Conservation (phyloP, 2,888 invertebrate genomes). For the Caenorhabditis zanzibari region DNA sequence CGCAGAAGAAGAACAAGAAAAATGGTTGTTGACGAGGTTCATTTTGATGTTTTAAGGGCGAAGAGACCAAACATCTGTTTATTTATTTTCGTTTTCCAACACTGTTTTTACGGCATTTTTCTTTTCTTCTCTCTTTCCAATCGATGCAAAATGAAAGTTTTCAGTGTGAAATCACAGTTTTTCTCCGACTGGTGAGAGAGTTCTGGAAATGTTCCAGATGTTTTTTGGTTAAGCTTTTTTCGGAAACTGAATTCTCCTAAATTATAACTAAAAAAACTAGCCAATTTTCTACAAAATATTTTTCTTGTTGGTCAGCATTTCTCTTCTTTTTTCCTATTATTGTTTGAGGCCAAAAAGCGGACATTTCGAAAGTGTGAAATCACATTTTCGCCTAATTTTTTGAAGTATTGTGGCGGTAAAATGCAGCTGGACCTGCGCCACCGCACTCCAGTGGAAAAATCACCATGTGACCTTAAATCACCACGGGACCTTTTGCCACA, state of each 20-base stretch:
- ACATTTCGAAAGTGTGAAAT: neutral
- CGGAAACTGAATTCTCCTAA: neutral
- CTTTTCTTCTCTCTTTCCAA: neutral
- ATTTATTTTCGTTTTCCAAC: constrained; percentile 18
- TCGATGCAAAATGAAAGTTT: neutral
- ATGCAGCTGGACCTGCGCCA: too few species aligned
- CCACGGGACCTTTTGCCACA: too few species aligned
- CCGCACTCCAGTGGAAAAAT: too few species aligned
- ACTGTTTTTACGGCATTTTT: constrained; percentile 21
- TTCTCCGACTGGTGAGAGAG: neutral
- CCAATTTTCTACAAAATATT: too few species aligned
- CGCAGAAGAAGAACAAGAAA: neutral
- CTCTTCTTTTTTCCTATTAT: neutral
- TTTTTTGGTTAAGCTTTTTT: too few species aligned
- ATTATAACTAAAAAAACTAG: too few species aligned
- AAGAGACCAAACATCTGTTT: constrained; percentile 37
- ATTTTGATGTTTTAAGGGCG: constrained; percentile 22
- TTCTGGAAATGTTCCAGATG: too few species aligned
- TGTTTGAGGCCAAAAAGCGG: neutral
- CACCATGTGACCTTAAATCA: too few species aligned
- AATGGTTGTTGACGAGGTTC: constrained; percentile 17
- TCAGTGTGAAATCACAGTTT: neutral
- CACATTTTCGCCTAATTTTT: too few species aligned
- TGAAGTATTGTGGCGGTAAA: too few species aligned
- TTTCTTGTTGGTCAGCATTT: neutral